Evolutionary conservation across 2,797 vertebrate species (phyloP).

Genomic region (Podargus strigoides): DNA sequence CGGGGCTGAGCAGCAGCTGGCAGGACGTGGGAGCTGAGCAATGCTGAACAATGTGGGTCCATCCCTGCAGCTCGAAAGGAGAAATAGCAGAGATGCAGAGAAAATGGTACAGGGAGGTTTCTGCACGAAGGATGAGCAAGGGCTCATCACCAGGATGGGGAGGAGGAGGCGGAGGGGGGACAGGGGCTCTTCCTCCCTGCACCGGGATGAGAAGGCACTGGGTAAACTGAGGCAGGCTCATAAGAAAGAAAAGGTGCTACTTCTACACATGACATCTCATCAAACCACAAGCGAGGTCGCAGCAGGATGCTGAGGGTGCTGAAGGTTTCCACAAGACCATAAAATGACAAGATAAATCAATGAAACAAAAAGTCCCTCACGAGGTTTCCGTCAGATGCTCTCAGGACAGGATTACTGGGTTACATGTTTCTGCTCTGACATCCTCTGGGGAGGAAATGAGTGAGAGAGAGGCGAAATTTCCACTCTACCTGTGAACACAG

Average conservation of each 20-base stretch:
- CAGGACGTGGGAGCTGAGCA: background rate
- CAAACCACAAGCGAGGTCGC: background rate
- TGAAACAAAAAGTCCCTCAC: background rate
- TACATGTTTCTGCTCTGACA: background rate
- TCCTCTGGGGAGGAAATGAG: background rate
- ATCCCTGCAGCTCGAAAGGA: background rate
- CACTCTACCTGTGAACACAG: background rate
- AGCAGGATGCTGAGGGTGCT: background rate
- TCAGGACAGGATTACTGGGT: background rate
- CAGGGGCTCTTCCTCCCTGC: background rate
- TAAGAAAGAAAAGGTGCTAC: background rate
- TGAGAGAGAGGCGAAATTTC: background rate
- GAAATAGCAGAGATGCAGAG: background rate
- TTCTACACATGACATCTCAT: background rate
- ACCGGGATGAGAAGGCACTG: rapidly evolving
- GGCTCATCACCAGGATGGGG: background rate
- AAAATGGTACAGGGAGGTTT: background rate
- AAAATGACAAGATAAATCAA: background rate
- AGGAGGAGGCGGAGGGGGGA: background rate
- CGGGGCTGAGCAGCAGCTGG: background rate
- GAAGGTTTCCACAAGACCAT: background rate
- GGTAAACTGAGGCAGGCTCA: background rate
- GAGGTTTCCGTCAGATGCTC: background rate
- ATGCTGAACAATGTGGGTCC: background rate
- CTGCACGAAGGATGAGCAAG: background rate